phyloP scores from a whole-genome alignment of 1,140 invertebrate species.

The Drosophila burlai region DNA sequence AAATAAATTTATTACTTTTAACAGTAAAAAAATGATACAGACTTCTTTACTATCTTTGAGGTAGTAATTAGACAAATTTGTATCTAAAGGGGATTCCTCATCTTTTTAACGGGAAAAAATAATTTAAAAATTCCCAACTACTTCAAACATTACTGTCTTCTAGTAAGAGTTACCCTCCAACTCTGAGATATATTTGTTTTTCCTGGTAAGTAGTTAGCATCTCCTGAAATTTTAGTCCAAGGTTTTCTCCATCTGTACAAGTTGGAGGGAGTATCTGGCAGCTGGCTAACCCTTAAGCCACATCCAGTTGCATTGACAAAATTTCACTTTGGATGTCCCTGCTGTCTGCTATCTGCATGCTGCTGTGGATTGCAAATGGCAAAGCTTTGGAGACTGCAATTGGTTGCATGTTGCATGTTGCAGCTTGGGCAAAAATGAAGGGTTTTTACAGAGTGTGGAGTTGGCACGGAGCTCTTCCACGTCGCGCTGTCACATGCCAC shows the following conservation, averaged over 20 bases:
- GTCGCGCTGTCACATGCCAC: constrained; percentile 44
- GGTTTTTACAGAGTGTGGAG: constrained; percentile 5
- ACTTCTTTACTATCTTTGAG: not conserved
- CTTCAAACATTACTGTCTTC: too few species aligned
- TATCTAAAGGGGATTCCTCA: too few species aligned
- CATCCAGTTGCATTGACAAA: constrained; percentile 49
- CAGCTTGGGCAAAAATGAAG: constrained; percentile 16
- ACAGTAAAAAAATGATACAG: accelerated
- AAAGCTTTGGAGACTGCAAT: constrained; percentile 33
- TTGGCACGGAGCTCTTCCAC: constrained; percentile 14
- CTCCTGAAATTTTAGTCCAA: not conserved
- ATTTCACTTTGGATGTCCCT: constrained; percentile 44
- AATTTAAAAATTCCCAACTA: too few species aligned
- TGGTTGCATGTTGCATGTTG: constrained; percentile 35
- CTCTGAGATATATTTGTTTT: not conserved
- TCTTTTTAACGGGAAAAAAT: too few species aligned
- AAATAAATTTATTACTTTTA: not conserved
- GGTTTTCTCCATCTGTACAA: not conserved
- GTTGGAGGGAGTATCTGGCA: not conserved
- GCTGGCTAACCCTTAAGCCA: constrained; percentile 36
- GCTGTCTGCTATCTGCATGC: constrained; percentile 16
- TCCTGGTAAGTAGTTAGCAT: not conserved
- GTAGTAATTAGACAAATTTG: not conserved
- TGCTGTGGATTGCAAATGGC: constrained; percentile 43
- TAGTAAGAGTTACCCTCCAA: not conserved